Conservation (phyloP, 2,888 invertebrate genomes). For the Leptarthrus brevirostris region DNA sequence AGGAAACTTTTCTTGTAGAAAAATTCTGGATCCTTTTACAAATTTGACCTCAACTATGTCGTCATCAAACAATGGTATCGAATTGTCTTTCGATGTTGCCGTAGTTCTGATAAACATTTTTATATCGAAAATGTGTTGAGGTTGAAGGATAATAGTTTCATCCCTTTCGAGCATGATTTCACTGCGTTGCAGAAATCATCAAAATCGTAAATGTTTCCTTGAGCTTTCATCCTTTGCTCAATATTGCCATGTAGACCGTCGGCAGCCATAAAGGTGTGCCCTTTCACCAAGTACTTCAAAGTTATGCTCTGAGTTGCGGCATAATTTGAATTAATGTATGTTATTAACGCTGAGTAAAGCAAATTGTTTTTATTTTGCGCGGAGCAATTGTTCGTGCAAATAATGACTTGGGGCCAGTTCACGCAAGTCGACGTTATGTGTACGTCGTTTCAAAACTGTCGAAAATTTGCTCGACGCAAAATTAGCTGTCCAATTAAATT, state of each 20-base stretch:
- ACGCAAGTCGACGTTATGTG: too few relatives aligned
- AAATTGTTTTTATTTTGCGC: constrained; percentile 11
- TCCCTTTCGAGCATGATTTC: not conserved
- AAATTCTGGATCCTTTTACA: not conserved
- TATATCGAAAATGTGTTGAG: not conserved
- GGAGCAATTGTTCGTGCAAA: constrained; percentile 4
- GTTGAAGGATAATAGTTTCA: not conserved
- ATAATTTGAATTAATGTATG: not conserved
- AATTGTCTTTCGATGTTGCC: not conserved
- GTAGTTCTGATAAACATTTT: constrained; percentile 13
- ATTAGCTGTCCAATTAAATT: too few relatives aligned
- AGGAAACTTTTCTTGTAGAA: too few relatives aligned
- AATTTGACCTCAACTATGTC: constrained; percentile 15
- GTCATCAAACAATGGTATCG: constrained; percentile 1
- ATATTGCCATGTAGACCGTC: constrained; percentile 17
- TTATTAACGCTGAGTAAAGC: not conserved
- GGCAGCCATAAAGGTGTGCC: constrained; percentile 22
- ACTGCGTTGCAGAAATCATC: constrained; percentile 18
- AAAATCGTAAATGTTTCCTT: not conserved
- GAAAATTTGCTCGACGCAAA: too few relatives aligned
- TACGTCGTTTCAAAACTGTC: too few relatives aligned
- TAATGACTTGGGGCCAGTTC: not conserved
- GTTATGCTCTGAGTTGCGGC: not conserved
- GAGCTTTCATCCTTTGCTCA: not conserved
- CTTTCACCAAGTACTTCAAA: not conserved